Evolutionary conservation across 2,797 vertebrate genomes (phyloP).

Genomic region (Staurois parvus): DNA sequence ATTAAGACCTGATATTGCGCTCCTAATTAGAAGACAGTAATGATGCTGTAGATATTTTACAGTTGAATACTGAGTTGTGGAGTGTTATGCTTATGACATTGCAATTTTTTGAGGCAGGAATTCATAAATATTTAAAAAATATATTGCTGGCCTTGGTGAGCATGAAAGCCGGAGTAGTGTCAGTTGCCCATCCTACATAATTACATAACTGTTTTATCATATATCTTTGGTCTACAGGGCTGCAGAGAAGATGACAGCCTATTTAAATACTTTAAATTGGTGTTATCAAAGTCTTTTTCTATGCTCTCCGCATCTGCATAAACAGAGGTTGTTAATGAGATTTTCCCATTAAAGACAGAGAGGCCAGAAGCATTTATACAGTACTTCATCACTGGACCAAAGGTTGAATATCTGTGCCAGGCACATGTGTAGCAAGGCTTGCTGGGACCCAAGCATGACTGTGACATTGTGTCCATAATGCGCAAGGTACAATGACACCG

Average conservation of each 20-base stretch:
- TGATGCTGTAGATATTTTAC: slow-evolving; percentile 44
- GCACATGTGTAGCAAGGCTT: too few relatives aligned
- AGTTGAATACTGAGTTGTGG: not conserved
- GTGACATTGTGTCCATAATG: too few relatives aligned
- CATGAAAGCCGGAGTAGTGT: too few relatives aligned
- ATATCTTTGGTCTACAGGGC: not conserved
- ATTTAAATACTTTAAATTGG: not conserved
- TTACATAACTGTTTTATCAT: not conserved
- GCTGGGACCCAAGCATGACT: too few relatives aligned
- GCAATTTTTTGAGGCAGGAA: slow-evolving; percentile 19
- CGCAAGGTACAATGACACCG: too few relatives aligned
- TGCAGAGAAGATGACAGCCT: not conserved
- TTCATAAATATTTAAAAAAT: slow-evolving; percentile 20
- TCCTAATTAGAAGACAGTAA: slow-evolving; percentile 50
- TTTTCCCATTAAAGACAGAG: not conserved
- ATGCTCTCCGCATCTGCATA: not conserved
- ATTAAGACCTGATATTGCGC: slow-evolving; percentile 41
- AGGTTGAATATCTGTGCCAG: too few relatives aligned
- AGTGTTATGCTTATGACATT: slow-evolving; percentile 17
- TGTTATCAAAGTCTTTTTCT: not conserved
- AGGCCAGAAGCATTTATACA: too few relatives aligned
- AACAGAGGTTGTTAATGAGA: not conserved
- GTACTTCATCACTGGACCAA: too few relatives aligned
- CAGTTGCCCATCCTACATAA: not conserved
- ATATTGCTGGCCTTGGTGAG: not conserved